Evolutionary conservation across 2,797 vertebrate genomes (phyloP).

Genomic region (Okamejei kenojei): DNA sequence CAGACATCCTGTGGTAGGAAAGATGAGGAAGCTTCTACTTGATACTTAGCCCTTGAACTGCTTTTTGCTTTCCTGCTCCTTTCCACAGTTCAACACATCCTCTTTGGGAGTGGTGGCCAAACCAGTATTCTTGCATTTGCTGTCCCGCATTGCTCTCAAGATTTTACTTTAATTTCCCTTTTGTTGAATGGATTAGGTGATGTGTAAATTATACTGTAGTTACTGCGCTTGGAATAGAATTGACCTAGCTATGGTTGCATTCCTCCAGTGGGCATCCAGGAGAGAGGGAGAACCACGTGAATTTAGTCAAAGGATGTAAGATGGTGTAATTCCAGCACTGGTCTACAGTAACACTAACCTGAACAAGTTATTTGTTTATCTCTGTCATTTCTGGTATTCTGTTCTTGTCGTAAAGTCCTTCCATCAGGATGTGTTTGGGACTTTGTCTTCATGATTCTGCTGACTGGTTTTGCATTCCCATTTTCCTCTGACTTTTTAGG

Average conservation of each 20-base stretch:
- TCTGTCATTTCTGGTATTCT: not conserved
- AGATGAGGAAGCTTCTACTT: not conserved
- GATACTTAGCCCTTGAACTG: not conserved
- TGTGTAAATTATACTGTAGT: not conserved
- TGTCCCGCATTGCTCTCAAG: not conserved
- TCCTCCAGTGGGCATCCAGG: constrained; percentile 3
- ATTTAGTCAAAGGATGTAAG: not conserved
- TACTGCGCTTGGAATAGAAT: not conserved
- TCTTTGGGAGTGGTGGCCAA: not conserved
- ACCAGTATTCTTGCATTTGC: not conserved
- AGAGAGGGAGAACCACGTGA: not conserved
- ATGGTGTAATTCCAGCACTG: not conserved
- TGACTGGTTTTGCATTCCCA: constrained; percentile 1
- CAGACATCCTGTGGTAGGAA: not conserved
- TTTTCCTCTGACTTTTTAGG: not conserved
- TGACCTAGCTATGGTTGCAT: not conserved
- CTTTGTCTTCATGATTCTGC: constrained; percentile 12
- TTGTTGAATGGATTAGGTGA: not conserved
- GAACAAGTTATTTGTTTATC: not conserved
- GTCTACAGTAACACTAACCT: not conserved
- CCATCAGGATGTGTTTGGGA: constrained; percentile 8
- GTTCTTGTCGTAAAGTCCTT: not conserved
- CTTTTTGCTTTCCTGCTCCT: constrained; percentile 26
- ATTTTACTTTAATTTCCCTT: not conserved
- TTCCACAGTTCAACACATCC: not conserved